phyloP scores from a whole-genome alignment of 2,113 vertebrate species.

The Tenrec ecaudatus region DNA sequence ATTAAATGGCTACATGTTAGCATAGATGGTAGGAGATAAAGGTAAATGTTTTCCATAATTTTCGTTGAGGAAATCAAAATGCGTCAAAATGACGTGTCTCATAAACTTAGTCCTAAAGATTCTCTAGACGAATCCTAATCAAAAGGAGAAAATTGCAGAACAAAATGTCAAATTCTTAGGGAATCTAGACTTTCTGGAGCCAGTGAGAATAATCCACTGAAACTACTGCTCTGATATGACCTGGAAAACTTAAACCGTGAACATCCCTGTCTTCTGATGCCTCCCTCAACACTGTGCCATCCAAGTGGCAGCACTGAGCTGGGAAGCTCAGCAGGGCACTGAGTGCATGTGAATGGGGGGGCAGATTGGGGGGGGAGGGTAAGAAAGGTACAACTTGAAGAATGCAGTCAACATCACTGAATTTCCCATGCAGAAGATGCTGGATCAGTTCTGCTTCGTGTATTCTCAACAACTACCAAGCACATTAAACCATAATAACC shows the following conservation, averaged over 20 bases:
- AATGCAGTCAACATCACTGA: neutral
- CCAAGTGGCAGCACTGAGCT: neutral
- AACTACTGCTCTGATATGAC: neutral
- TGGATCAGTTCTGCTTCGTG: neutral
- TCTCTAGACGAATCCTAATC: neutral
- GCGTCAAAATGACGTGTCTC: too few relatives aligned
- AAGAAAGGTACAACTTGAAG: neutral
- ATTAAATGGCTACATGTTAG: too few relatives aligned
- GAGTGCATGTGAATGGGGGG: neutral
- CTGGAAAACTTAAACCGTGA: neutral
- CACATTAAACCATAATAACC: neutral
- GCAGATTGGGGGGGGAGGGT: neutral
- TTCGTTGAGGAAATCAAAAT: too few relatives aligned
- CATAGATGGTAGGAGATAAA: too few relatives aligned
- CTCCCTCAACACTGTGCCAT: neutral
- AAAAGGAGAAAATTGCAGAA: neutral
- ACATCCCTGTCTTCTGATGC: neutral
- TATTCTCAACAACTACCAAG: neutral
- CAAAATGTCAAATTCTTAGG: neutral
- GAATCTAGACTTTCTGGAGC: neutral
- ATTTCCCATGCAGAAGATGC: neutral
- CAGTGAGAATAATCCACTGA: neutral
- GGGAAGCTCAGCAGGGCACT: neutral
- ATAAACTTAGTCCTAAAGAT: neutral
- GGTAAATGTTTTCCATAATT: too few relatives aligned